These are phyloP conservation scores for Lymantria monacha DNA, from an alignment of 2,888 invertebrate genomes.

Conservation along the genomic window DNA sequence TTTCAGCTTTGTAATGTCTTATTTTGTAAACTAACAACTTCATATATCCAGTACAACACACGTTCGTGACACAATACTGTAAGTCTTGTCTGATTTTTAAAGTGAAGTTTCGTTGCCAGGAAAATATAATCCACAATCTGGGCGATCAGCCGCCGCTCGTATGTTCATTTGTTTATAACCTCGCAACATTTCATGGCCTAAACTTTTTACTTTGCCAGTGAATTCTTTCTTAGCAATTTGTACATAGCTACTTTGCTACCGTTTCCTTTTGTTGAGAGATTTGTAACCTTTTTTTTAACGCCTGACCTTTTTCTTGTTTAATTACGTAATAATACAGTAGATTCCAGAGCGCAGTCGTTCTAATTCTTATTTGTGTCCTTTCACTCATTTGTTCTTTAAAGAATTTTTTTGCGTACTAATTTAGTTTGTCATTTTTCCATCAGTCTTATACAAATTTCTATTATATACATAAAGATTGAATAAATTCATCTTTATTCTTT, in stretches of 20 bases:
- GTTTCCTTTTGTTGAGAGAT: constrained; percentile 69
- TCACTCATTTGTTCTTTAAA: not conserved
- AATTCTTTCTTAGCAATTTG: constrained; percentile 49
- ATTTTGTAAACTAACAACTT: constrained; percentile 32
- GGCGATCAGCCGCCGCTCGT: constrained; percentile 59
- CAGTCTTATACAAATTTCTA: too few species aligned
- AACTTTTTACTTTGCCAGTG: constrained; percentile 26
- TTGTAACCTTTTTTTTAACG: constrained; percentile 57
- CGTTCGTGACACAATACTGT: constrained; percentile 36
- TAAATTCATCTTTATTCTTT: too few species aligned
- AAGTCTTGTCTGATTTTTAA: constrained; percentile 36
- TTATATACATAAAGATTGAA: too few species aligned
- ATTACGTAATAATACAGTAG: constrained; percentile 59
- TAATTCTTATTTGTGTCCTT: constrained; percentile 21
- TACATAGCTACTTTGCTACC: constrained; percentile 60
- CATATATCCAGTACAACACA: constrained; percentile 31
- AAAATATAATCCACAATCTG: constrained; percentile 64
- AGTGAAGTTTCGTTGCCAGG: constrained; percentile 42
- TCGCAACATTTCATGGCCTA: constrained; percentile 53
- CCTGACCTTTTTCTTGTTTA: constrained; percentile 53
- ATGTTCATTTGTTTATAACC: constrained; percentile 70
- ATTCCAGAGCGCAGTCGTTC: constrained; percentile 32
- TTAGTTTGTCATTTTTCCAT: constrained; percentile 10
- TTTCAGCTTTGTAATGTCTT: not conserved
- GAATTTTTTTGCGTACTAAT: too few species aligned